These are phyloP conservation scores for Kryptopterus vitreolus DNA, from an alignment of 2,797 vertebrate genomes.

Conservation along the genomic window DNA sequence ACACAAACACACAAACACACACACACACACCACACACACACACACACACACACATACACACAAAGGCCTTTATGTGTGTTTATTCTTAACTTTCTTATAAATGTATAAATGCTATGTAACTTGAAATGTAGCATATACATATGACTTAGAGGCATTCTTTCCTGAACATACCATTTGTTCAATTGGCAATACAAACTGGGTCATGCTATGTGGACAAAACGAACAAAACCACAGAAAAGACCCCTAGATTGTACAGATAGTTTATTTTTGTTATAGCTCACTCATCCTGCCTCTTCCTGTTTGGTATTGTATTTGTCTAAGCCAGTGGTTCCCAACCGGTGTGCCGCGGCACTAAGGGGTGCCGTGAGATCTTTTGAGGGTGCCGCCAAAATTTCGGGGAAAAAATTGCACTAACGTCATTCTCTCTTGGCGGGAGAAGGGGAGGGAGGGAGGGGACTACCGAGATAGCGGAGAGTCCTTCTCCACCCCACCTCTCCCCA, in stretches of 20 bases:
- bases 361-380: no score
- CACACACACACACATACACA: background rate
- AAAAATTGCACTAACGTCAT: no score
- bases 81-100: background rate
- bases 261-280: background rate
- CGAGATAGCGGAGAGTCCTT: no score
- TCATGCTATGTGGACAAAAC: background rate
- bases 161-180: background rate
- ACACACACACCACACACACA: background rate
- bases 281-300: background rate
- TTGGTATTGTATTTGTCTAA: background rate
- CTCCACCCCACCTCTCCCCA: no score
- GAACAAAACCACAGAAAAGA: background rate
- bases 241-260: background rate
- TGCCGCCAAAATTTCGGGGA: no score
- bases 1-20: conserved; percentile 22
- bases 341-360: no score
- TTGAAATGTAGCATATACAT: no score
- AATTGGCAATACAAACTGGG: background rate
- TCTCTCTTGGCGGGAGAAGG: no score
- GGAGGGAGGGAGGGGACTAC: no score
- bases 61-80: background rate
- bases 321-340: no score
- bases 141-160: background rate
- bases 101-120: background rate